These are phyloP conservation scores for Papilio elwesi DNA, from an alignment of 2,888 invertebrate species.

Conservation along the genomic window DNA sequence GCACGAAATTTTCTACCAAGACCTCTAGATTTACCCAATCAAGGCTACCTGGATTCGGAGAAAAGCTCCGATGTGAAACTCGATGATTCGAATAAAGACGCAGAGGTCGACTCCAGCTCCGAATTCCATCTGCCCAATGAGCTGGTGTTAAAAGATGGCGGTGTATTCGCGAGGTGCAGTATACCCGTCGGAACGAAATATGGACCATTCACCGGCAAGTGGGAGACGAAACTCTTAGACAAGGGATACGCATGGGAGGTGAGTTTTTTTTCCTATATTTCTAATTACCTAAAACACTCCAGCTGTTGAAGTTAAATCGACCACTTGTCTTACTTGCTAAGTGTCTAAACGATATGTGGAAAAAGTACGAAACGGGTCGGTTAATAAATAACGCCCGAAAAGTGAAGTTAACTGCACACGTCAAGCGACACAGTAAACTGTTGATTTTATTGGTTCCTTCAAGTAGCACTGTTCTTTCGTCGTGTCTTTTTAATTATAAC, in stretches of 20 bases:
- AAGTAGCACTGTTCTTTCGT: conserved; percentile 60
- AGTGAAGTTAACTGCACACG: conserved; percentile 59
- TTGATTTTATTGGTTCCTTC: conserved; percentile 74
- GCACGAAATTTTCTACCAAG: conserved; percentile 63
- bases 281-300: conserved; percentile 26
- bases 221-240: conserved; percentile 89
- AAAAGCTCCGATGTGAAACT: conserved; percentile 65
- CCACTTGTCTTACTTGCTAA: conserved; percentile 65
- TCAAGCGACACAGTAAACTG: conserved; percentile 73
- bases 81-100: conserved; percentile 62
- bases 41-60: conserved; percentile 56
- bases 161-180: conserved; percentile 87
- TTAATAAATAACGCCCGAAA: conserved; percentile 73
- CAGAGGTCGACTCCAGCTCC: conserved; percentile 48
- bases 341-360: conserved; percentile 66
- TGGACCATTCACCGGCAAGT: conserved; percentile 92
- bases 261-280: conserved; percentile 68
- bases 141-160: conserved; percentile 82
- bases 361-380: conserved; percentile 52
- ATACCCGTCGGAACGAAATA: conserved; percentile 89
- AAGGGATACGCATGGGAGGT: conserved; percentile 93
- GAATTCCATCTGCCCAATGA: conserved; percentile 82
- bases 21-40: conserved; percentile 64
- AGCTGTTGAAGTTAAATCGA: conserved; percentile 59
- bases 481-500: conserved; percentile 51